Conservation (phyloP, 2,888 invertebrate species). For the Caenorhabditis zanzibari region DNA sequence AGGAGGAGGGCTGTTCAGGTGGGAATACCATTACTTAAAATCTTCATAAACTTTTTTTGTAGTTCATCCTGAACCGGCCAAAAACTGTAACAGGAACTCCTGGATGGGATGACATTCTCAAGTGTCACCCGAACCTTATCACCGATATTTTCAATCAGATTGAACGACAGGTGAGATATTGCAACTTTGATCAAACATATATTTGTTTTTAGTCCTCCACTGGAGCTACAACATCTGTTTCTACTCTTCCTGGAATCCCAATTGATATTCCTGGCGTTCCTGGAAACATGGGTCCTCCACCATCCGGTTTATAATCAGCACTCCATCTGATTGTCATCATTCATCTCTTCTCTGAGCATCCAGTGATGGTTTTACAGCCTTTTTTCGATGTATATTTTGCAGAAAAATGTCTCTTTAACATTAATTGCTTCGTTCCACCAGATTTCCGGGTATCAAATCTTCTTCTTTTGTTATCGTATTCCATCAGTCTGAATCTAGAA, state of each 20-base stretch:
- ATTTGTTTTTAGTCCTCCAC: slow-evolving; percentile 48
- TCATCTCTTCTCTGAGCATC: slow-evolving; percentile 3
- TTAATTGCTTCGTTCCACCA: slow-evolving; percentile 4
- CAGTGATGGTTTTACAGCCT: slow-evolving; percentile 11
- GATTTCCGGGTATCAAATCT: neutral
- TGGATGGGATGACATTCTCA: slow-evolving; percentile 77
- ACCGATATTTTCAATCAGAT: slow-evolving; percentile 80
- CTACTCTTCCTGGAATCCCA: slow-evolving; percentile 28
- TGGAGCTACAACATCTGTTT: slow-evolving; percentile 47
- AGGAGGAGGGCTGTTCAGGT: slow-evolving; percentile 78
- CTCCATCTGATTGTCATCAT: neutral
- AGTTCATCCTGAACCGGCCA: slow-evolving; percentile 81
- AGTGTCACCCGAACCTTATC: slow-evolving; percentile 79
- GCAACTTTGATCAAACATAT: too few relatives aligned
- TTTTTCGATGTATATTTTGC: slow-evolving; percentile 25
- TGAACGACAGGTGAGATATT: slow-evolving; percentile 68
- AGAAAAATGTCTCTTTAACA: neutral
- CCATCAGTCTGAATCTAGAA: neutral
- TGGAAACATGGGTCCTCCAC: slow-evolving; percentile 42
- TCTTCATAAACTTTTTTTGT: neutral
- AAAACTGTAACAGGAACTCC: slow-evolving; percentile 74
- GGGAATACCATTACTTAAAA: neutral
- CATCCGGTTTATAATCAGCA: slow-evolving; percentile 47
- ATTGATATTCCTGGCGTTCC: slow-evolving; percentile 59
- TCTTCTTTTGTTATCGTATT: neutral